Conservation (phyloP, 2,797 vertebrate genomes). For the Leontocebus nigricollis region DNA sequence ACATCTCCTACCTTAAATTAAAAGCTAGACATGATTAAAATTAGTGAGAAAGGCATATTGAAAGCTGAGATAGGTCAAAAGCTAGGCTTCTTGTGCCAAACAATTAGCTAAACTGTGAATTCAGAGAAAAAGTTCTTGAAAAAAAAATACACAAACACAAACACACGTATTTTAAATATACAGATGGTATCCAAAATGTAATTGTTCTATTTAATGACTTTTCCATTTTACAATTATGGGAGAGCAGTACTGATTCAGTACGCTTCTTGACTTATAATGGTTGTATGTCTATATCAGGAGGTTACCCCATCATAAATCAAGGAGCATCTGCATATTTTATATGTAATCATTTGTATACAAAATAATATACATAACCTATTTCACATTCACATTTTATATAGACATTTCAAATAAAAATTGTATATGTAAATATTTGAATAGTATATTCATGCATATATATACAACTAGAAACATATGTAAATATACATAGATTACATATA, state of each 20-base stretch:
- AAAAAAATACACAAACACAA: too few relatives aligned
- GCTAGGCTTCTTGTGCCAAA: too few relatives aligned
- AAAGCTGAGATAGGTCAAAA: too few relatives aligned
- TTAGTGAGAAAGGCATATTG: too few relatives aligned
- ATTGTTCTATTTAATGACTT: neutral
- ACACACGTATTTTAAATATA: neutral
- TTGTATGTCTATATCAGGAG: neutral
- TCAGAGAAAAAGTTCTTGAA: too few relatives aligned
- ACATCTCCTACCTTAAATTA: too few relatives aligned
- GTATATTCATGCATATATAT: neutral
- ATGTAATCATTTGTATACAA: neutral
- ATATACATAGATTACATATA: neutral
- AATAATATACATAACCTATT: neutral
- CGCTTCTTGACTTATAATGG: neutral
- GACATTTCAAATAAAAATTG: neutral
- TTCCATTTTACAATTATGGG: neutral
- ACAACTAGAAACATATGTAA: neutral
- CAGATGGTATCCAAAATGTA: neutral
- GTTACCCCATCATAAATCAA: neutral
- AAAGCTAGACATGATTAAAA: too few relatives aligned
- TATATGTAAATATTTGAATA: neutral
- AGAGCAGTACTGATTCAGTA: neutral
- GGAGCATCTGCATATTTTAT: neutral
- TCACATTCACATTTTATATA: neutral
- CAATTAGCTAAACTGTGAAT: too few relatives aligned